Conservation (phyloP, 2,888 invertebrate species). For the Drosophila parthenogenetica region DNA sequence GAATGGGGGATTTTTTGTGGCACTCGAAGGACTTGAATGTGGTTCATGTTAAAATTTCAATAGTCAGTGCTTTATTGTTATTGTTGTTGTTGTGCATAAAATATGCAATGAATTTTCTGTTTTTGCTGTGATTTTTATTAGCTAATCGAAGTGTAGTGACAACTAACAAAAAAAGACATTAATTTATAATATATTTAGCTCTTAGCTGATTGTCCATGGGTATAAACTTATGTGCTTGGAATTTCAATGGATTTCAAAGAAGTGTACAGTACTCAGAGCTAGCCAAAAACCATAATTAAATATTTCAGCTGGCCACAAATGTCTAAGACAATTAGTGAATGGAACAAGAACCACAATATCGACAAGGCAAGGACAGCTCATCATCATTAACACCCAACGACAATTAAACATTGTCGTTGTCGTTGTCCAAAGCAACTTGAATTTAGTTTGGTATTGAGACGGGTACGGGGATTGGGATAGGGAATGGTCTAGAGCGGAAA, state of each 20-base stretch:
- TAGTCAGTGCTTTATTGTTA: conserved; percentile 30
- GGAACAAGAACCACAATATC: conserved; percentile 21
- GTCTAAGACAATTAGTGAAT: conserved; percentile 66
- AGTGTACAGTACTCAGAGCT: conserved; percentile 28
- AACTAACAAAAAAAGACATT: conserved; percentile 43
- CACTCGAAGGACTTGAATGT: conserved; percentile 46
- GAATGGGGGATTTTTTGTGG: conserved; percentile 44
- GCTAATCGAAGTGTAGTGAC: conserved; percentile 63
- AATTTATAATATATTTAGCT: conserved; percentile 50
- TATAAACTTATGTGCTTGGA: not conserved
- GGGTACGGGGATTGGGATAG: not conserved
- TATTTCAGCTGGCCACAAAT: conserved; percentile 58
- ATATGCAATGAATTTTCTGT: conserved; percentile 51
- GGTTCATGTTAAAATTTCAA: conserved; percentile 27
- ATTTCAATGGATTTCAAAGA: not conserved
- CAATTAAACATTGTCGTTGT: conserved; percentile 47
- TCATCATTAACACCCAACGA: conserved; percentile 68
- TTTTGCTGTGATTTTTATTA: conserved; percentile 55
- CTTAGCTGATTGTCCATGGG: conserved; percentile 50
- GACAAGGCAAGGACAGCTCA: conserved; percentile 50
- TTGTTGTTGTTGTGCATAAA: conserved; percentile 57
- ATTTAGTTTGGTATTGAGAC: not conserved
- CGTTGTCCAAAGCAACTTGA: conserved; percentile 34
- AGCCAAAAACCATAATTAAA: conserved; percentile 70
- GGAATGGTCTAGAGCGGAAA: not conserved